Evolutionary conservation across 2,797 vertebrate genomes (phyloP).

Genomic region (Onychomys torridus): DNA sequence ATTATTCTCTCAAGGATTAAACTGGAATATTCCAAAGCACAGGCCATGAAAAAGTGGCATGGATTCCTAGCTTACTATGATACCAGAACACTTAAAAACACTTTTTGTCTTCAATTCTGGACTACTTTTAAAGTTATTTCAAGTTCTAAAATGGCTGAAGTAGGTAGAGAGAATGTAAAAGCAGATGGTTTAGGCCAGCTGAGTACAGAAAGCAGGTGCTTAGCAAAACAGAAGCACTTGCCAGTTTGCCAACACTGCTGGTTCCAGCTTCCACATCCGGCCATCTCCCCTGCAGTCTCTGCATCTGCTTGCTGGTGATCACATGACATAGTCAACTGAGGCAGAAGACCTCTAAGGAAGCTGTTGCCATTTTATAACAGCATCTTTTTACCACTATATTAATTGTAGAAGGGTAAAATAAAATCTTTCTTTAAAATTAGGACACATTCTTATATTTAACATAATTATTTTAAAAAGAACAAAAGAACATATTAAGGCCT

Average conservation of each 20-base stretch:
- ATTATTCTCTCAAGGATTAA: constrained; percentile 51
- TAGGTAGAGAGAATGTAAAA: constrained; percentile 57
- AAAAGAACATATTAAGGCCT: constrained; percentile 19
- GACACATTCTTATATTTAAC: constrained; percentile 25
- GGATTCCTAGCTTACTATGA: constrained; percentile 30
- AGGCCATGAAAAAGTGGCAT: constrained; percentile 37
- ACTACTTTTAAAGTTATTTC: constrained; percentile 49
- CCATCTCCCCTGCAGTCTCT: neutral
- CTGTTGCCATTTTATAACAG: neutral
- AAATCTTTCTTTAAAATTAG: constrained; percentile 55
- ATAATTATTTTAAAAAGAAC: neutral
- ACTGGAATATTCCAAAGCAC: constrained; percentile 23
- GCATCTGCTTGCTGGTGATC: constrained; percentile 54
- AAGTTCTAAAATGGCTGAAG: constrained; percentile 54
- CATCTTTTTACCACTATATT: constrained; percentile 46
- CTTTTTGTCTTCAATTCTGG: neutral
- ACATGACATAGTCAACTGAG: neutral
- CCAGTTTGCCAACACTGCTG: constrained; percentile 54
- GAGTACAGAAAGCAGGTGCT: constrained; percentile 64
- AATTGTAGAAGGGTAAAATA: constrained; percentile 11
- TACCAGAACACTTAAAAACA: neutral
- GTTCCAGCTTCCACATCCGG: constrained; percentile 19
- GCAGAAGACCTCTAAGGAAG: neutral
- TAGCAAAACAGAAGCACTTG: constrained; percentile 63
- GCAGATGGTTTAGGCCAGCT: constrained; percentile 57